These are phyloP conservation scores for Hydrophis major DNA, from an alignment of 2,797 vertebrate species.

Conservation along the genomic window DNA sequence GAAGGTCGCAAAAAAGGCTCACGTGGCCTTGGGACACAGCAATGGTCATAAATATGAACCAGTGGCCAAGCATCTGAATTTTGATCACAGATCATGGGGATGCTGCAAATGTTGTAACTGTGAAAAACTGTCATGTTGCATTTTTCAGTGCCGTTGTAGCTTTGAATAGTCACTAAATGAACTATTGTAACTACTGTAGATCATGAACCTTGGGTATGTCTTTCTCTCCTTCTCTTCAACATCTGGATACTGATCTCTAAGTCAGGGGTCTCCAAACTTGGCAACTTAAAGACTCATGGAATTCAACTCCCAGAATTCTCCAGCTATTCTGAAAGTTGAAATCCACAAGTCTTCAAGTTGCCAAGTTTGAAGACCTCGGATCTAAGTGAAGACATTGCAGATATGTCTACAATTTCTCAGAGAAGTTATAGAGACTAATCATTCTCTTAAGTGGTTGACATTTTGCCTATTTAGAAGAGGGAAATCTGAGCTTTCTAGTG, in stretches of 20 bases:
- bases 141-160: not conserved
- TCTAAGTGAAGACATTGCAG: not conserved
- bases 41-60: not conserved
- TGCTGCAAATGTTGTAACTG: not conserved
- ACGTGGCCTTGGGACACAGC: not conserved
- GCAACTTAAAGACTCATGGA: no score
- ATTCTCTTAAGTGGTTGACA: not conserved
- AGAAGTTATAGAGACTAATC: not conserved
- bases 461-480: not conserved
- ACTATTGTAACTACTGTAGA: not conserved
- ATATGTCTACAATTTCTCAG: not conserved
- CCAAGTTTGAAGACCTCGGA: no score
- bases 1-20: not conserved
- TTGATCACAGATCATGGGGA: not conserved
- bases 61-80: no score
- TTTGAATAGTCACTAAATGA: not conserved
- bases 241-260: not conserved
- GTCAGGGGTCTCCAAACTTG: no score
- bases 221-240: not conserved
- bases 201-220: not conserved
- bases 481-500: not conserved
- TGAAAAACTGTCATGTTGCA: not conserved
- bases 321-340: no score
- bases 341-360: no score
- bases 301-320: no score